Conservation (phyloP, 1,140 invertebrate species). For the Coptotermes formosanus region DNA sequence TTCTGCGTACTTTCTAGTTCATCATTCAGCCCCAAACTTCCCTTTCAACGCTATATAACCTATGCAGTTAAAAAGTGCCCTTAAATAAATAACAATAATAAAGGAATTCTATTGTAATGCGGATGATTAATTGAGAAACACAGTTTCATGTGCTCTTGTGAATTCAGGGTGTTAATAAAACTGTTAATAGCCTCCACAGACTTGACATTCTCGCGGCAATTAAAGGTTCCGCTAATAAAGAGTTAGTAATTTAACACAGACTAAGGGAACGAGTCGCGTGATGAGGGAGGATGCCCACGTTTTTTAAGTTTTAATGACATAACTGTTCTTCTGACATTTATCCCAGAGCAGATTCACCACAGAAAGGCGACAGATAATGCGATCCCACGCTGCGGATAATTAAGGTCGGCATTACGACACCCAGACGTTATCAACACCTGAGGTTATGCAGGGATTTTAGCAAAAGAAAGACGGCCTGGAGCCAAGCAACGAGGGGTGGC, state of each 20-base stretch:
- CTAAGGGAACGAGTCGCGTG: background rate
- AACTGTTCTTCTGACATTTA: slow-evolving; percentile 16
- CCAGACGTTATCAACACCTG: background rate
- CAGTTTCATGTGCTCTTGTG: background rate
- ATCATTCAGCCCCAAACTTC: too few species aligned
- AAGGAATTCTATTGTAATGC: too few species aligned
- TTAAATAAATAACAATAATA: too few species aligned
- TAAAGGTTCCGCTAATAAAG: background rate
- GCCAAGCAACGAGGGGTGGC: too few species aligned
- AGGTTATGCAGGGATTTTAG: background rate
- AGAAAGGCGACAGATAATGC: background rate
- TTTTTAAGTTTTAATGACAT: slow-evolving; percentile 8
- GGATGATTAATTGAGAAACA: too few species aligned
- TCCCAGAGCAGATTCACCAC: background rate
- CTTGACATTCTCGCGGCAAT: background rate
- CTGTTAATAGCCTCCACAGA: background rate
- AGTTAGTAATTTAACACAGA: slow-evolving; percentile 1
- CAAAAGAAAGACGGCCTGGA: background rate
- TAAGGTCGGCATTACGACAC: background rate
- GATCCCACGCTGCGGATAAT: background rate
- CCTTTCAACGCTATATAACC: too few species aligned
- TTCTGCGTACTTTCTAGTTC: too few species aligned
- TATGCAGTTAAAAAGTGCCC: too few species aligned
- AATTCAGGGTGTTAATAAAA: background rate
- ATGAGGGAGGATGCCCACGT: background rate